These are phyloP conservation scores for Phylloscopus trochiloides DNA, from an alignment of 2,113 vertebrate species.

Conservation along the genomic window DNA sequence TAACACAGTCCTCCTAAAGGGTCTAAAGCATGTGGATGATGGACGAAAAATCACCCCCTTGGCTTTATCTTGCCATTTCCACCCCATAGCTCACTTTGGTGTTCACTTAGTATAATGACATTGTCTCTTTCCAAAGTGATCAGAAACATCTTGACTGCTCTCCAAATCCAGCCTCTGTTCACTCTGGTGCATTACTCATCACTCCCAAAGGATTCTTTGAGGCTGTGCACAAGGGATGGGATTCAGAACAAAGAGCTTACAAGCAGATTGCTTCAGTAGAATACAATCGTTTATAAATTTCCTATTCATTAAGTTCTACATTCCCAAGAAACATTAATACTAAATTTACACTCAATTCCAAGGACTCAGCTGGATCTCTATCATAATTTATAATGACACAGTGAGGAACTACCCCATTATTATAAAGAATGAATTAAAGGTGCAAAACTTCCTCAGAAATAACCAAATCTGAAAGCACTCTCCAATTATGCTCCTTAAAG, in stretches of 20 bases:
- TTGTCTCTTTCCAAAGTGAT: conserved; percentile 43
- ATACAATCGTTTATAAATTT: conserved; percentile 59
- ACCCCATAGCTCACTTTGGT: background rate
- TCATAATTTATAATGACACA: background rate
- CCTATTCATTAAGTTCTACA: conserved; percentile 58
- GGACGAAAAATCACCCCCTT: background rate
- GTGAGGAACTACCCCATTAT: conserved; percentile 1
- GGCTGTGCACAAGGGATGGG: conserved; percentile 18
- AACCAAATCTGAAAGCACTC: background rate
- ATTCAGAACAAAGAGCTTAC: conserved; percentile 41
- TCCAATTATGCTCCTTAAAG: background rate
- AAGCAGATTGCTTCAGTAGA: conserved; percentile 37
- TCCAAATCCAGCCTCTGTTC: conserved; percentile 24
- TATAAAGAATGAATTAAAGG: background rate
- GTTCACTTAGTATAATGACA: background rate
- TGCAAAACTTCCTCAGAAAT: background rate
- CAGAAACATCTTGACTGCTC: conserved; percentile 25
- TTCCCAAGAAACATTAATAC: conserved; percentile 49
- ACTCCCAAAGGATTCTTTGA: conserved; percentile 15
- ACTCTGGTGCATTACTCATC: conserved; percentile 26
- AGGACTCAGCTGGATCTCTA: conserved; percentile 22
- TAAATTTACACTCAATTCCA: conserved; percentile 39
- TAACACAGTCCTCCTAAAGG: background rate
- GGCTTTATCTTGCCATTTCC: background rate
- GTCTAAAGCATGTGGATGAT: background rate